These are phyloP conservation scores for Apistogramma diplotaenia DNA, from an alignment of 2,113 vertebrate genomes.

Conservation along the genomic window DNA sequence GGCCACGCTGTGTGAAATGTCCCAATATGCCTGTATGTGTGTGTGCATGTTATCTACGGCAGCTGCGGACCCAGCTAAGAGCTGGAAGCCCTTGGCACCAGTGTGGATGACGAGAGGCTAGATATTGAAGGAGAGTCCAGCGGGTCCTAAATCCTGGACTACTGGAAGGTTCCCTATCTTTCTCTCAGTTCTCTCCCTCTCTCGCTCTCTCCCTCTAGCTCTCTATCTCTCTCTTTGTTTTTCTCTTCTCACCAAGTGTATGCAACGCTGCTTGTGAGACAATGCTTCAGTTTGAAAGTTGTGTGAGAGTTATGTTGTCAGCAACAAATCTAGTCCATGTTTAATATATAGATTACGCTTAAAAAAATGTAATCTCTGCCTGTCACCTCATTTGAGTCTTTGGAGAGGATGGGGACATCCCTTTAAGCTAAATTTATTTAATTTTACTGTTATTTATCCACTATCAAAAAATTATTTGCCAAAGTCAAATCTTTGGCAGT, in stretches of 20 bases:
- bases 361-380: not conserved
- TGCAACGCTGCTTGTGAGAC: conserved; percentile 60
- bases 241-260: conserved; percentile 66
- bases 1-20: conserved; percentile 89
- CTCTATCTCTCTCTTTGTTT: conserved; percentile 8
- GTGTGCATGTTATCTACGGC: conserved; percentile 97
- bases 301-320: conserved; percentile 43
- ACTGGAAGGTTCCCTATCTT: conserved; percentile 94
- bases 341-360: not conserved
- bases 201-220: conserved; percentile 72
- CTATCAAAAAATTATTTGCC: not conserved
- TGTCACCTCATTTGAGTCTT: not conserved
- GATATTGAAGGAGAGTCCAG: conserved; percentile 93
- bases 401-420: not conserved
- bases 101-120: conserved; percentile 94
- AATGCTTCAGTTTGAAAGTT: conserved; percentile 48
- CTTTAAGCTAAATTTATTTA: not conserved
- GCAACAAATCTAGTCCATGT: conserved; percentile 12
- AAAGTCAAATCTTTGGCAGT: not conserved
- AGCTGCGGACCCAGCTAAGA: conserved; percentile 93
- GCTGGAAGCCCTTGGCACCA: conserved; percentile 93
- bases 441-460: not conserved
- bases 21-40: conserved; percentile 90
- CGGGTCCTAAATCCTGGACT: conserved; percentile 97
- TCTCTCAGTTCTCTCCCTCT: conserved; percentile 69